Evolutionary conservation across 1,140 invertebrate genomes (phyloP).

Genomic region (Lordiphosa clarofinis): DNA sequence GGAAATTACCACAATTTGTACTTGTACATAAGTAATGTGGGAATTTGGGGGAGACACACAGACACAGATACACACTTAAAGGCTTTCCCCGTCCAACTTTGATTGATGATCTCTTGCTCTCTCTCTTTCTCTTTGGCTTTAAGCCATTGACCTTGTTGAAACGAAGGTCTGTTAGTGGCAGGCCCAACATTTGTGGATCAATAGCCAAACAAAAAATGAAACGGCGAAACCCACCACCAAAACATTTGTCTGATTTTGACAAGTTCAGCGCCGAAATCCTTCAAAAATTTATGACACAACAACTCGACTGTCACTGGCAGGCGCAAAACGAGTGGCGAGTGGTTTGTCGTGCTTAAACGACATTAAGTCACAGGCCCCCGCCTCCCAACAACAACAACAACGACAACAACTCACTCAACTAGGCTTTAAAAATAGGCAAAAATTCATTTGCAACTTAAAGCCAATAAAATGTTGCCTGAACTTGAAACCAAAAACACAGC

Average conservation of each 20-base stretch:
- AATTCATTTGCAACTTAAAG: slow-evolving; percentile 22
- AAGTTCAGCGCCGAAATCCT: slow-evolving; percentile 78
- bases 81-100: slow-evolving; percentile 50
- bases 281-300: slow-evolving; percentile 70
- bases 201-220: slow-evolving; percentile 6
- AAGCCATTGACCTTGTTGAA: slow-evolving; percentile 72
- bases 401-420: slow-evolving; percentile 39
- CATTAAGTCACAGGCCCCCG: slow-evolving; percentile 62
- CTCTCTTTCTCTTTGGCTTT: background rate
- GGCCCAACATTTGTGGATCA: slow-evolving; percentile 15
- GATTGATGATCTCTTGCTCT: slow-evolving; percentile 68
- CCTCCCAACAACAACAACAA: slow-evolving; percentile 25
- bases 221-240: slow-evolving; percentile 48
- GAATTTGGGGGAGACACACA: slow-evolving; percentile 33
- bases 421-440: slow-evolving; percentile 46
- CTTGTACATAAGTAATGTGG: slow-evolving; percentile 78
- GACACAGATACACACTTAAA: slow-evolving; percentile 64
- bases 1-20: slow-evolving; percentile 78
- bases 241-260: slow-evolving; percentile 72
- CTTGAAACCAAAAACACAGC: slow-evolving; percentile 37
- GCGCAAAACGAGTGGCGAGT: slow-evolving; percentile 40
- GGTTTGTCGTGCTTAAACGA: slow-evolving; percentile 64
- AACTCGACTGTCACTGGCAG: slow-evolving; percentile 59
- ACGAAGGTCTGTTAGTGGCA: slow-evolving; percentile 18
- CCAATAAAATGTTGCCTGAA: slow-evolving; percentile 32